Base-by-base conservation (phyloP, 2,888 invertebrate genomes). In the Malthinus flaveolus region DNA sequence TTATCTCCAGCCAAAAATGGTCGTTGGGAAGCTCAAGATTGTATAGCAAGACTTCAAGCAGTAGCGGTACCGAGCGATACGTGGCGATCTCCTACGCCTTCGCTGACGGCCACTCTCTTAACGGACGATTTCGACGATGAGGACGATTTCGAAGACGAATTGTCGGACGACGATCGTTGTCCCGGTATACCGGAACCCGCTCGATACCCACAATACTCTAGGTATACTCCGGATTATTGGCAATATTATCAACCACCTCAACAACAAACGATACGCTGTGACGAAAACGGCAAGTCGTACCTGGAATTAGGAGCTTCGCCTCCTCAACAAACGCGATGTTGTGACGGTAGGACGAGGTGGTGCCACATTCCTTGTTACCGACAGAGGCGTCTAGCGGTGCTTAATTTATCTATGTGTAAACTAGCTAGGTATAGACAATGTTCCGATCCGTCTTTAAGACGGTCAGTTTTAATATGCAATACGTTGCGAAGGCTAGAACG, bases 401-500 rank as follows among this genome's bases (percentile, higher is more conserved):
- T 95, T 77, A 93, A 95, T 78, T 85, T 95, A 66, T 95, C 94
- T 66, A 93, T 95, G 88, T 89, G 91, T 78, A 96, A 96, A 80
- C 82, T 96, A 66, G 91, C 92, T 73, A 85, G 92, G 70, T 90
- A 91, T 73, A 86, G 93, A 53, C 93, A 94, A 78, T 91, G 91
- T 67, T 90, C 93, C 54, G 95, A 95, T 77, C 94, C 95, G 39
- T 92, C 93, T 61, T 82, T 96, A 59, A 86, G 93, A 70, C 87
- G 94, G 63, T 95, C 94, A 46, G 95, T 96, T 75, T 87, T 96
- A 62, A 95, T 96, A 72, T 94, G 94, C 83, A 95, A 95, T 80
- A 95, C 95, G 55, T 78, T 95, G 65, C 88, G 94, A 75, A 87
- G 89, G 76, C 89, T 95, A 73, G 95, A 95, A 79, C 85, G 90